Evolutionary conservation across 2,797 vertebrate species (phyloP), one percentile per base, ranked within the genome.

Genomic region (Pampus argenteus): DNA sequence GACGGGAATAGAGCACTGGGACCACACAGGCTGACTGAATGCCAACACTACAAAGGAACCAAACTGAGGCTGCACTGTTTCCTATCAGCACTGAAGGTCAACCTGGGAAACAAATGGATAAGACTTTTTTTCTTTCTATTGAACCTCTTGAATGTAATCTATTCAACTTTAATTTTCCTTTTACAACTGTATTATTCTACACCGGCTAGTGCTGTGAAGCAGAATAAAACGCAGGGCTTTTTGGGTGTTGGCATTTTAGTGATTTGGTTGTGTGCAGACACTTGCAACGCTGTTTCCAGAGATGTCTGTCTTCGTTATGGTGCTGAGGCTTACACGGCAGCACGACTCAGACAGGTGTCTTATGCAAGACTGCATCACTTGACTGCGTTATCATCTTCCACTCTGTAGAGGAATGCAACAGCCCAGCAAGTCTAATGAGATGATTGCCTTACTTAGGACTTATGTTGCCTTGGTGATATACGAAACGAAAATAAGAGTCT

Each of bases 61-160:
- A 85, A 85, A 86, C 84, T 59, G 85, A 77, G 81, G 81, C 83
- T 13, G 78, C 77, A 57, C 65, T 61, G 78, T 66, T 79, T 83
- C 67, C 87, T 67, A 84, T 88, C 85, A 58, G 67, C 25, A 6
- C 69, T 81, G 86, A 92, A 93, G 90, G 92, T 92, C 88, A 92
- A 56, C 58, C 71, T 18, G 69, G 45, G 47, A 66, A 73, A 73
- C 66, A 45, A 76, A 66, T 1, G 57, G 76, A 85, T 83, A 80
- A 23, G 54, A 74, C n/a, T 73, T 69, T 69, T 76, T 48, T 23
- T 31, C 29, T 10, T 15, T 15, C 5, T 47, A 54, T 81, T 77
- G 59, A 79, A 61, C 54, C 54, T 72, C 65, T 61, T 83, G 18
- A 88, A 89, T 79, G 66, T 72, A 76, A 85, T 85, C 77, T 65